Percentiles rank a stretch among this genome's conserved stretches.
phyloP scores from a whole-genome alignment of 2,888 invertebrate genomes.

The Mystacides longicornis region DNA sequence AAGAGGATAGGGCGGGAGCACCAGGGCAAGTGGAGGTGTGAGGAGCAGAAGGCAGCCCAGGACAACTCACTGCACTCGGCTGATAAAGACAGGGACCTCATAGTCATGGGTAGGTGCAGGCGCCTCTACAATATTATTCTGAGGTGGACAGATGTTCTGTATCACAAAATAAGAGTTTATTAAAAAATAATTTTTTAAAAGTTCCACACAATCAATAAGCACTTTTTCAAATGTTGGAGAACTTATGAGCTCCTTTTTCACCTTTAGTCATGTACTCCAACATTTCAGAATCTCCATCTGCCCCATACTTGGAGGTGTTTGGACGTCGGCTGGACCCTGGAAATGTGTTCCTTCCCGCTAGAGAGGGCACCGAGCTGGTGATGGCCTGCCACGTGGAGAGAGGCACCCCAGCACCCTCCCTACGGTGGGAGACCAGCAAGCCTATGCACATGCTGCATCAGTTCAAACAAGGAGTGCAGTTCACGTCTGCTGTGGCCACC shows the following conservation, averaged over 20 bases:
- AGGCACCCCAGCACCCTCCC: slow-evolving; percentile 31
- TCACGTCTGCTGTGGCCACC: slow-evolving; percentile 62
- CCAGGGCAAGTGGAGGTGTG: slow-evolving; percentile 18
- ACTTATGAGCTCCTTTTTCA: no score
- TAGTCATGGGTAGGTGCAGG: slow-evolving; percentile 13
- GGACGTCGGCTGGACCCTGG: slow-evolving; percentile 77
- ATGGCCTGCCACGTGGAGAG: slow-evolving; percentile 84
- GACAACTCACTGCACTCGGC: neutral
- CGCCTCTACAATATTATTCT: no score
- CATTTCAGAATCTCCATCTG: slow-evolving; percentile 72
- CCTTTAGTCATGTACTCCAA: no score
- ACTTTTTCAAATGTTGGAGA: no score
- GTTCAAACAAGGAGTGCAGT: slow-evolving; percentile 42
- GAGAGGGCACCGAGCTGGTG: slow-evolving; percentile 75
- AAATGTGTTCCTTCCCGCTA: slow-evolving; percentile 80
- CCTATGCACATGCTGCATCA: neutral
- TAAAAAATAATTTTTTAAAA: no score
- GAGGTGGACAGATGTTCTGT: no score
- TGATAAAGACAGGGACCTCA: neutral
- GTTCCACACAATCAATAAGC: no score
- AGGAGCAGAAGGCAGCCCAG: neutral
- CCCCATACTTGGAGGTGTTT: slow-evolving; percentile 81
- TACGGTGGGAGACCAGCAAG: slow-evolving; percentile 14
- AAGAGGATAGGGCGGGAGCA: slow-evolving; percentile 28
- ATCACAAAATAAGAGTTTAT: no score